Evolutionary conservation across 2,888 invertebrate genomes (phyloP), one percentile per base, ranked within the genome.

Genomic region (Synergus gifuensis): DNA sequence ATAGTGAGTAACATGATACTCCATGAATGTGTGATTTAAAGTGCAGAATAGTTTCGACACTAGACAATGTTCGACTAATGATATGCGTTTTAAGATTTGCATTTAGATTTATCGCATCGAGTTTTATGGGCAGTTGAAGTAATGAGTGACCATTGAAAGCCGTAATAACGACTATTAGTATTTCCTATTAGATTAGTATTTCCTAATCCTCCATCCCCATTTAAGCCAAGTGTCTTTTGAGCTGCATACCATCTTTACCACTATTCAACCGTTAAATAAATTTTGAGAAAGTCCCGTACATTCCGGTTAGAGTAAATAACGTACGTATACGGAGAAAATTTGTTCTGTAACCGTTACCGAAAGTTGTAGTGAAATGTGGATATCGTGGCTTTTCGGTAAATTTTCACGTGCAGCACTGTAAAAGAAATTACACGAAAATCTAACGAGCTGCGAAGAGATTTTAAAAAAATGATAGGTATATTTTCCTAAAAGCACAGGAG

Each of bases 261-360:
- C 22, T 12, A 14, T 62, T 12, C 4, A 18, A 62, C 62, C 62
- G 62, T 62, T 62, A 54, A 73, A 54, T 36, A 73, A 69, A 54
- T 73, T 54, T 73, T 54, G 54, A 73, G 73, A 36, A 73, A 73
- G 54, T 73, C 73, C 73, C 73, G 73, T 73, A 73, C 54, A 73
- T 36, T 73, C 73, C 73, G 54, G 73, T 73, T 73, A 36, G 49
- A 73, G 73, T 54, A 73, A 73, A 73, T 73, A 73, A 73, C 40
- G 54, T 73, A 73, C 73, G 54, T 36, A 49, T n/a, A n/a, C n/a
- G n/a, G n/a, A n/a, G n/a, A n/a, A n/a, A n/a, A n/a, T n/a, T n/a
- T n/a, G n/a, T n/a, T n/a, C n/a, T n/a, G n/a, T n/a, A n/a, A n/a
- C n/a, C n/a, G n/a, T n/a, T n/a, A n/a, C n/a, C n/a, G n/a, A n/a